Percentiles rank a stretch among this genome's conserved stretches.
phyloP scores from a whole-genome alignment of 1,140 invertebrate species.

The Galleria mellonella region DNA sequence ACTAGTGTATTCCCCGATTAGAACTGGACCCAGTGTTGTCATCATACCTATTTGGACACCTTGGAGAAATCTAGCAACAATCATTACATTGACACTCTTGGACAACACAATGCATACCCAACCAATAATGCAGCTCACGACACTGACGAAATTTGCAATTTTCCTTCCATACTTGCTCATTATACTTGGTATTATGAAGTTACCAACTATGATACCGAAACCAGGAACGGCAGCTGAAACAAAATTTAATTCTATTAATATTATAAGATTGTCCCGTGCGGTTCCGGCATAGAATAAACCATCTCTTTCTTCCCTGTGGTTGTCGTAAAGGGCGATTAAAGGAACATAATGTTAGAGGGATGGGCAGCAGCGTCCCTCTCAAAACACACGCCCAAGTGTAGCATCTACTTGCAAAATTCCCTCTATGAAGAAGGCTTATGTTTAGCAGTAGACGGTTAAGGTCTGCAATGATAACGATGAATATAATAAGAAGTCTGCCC shows the following conservation, averaged over 20 bases:
- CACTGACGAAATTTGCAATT: conserved; percentile 2
- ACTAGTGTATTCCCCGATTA: conserved; percentile 9
- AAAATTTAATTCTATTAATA: not conserved
- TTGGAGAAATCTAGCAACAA: conserved; percentile 5
- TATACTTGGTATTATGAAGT: conserved; percentile 17
- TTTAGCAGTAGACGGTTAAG: too few relatives aligned
- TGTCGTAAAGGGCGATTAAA: too few relatives aligned
- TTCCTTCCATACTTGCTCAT: conserved; percentile 23
- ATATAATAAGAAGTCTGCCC: not conserved
- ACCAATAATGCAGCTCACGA: not conserved
- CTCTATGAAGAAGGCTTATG: too few relatives aligned
- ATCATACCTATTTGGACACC: conserved; percentile 6
- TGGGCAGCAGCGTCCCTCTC: too few relatives aligned
- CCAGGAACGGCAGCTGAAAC: conserved; percentile 24
- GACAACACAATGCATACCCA: conserved; percentile 3
- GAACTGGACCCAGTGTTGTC: not conserved
- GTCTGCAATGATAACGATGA: not conserved
- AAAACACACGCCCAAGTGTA: too few relatives aligned
- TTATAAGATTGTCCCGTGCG: too few relatives aligned
- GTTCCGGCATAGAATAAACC: too few relatives aligned
- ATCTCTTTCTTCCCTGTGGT: too few relatives aligned
- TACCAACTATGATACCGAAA: conserved; percentile 18
- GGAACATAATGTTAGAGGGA: too few relatives aligned
- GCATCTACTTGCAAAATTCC: too few relatives aligned
- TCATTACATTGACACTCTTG: not conserved